Evolutionary conservation across 2,113 vertebrate species (phyloP).

Genomic region (Pomatorhinus ruficollis): DNA sequence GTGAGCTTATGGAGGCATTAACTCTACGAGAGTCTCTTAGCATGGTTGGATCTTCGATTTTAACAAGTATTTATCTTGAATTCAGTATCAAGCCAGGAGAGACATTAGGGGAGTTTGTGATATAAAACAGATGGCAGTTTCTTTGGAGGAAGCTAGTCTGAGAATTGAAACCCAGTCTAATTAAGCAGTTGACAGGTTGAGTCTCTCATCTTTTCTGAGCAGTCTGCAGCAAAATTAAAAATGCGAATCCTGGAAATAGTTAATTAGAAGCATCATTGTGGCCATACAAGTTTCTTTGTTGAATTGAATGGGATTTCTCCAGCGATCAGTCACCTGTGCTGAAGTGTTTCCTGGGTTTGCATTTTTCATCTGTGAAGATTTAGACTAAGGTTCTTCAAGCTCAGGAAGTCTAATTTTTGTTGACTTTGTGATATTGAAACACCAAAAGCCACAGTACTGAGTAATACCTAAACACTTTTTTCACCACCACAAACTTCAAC

Average conservation of each 20-base stretch:
- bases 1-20: background rate
- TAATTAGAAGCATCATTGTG: background rate
- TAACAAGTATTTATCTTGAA: background rate
- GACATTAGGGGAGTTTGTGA: background rate
- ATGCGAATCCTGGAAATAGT: background rate
- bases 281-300: background rate
- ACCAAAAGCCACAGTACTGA: background rate
- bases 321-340: background rate
- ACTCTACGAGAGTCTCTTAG: background rate
- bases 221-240: constrained; percentile 35
- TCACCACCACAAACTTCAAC: background rate
- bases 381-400: background rate
- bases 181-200: constrained; percentile 16
- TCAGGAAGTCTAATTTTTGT: background rate
- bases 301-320: background rate
- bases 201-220: constrained; percentile 35
- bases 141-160: constrained; percentile 8
- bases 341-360: background rate
- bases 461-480: background rate
- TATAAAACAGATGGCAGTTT: background rate
- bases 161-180: constrained; percentile 7
- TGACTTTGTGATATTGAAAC: background rate
- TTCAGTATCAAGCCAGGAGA: background rate
- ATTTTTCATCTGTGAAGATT: background rate
- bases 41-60: background rate